Conservation (phyloP, 2,113 vertebrate genomes). For the Chiloscyllium plagiosum region DNA sequence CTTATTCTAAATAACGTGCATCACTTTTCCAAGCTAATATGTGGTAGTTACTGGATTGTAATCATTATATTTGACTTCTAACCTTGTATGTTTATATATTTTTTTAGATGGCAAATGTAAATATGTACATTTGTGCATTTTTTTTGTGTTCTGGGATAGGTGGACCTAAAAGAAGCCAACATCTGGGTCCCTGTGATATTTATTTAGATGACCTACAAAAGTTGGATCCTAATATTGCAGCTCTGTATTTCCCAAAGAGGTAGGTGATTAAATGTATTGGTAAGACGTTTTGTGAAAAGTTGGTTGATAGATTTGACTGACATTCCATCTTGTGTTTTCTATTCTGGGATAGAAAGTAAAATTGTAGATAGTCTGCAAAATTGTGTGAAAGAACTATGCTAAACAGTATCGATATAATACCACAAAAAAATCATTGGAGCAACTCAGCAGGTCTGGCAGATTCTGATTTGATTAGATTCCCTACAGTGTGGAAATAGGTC, state of each 20-base stretch:
- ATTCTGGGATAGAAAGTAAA: too few relatives aligned
- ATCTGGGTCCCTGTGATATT: slow-evolving; percentile 66
- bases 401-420: too few relatives aligned
- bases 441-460: too few relatives aligned
- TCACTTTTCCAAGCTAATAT: neutral
- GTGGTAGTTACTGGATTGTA: neutral
- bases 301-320: neutral
- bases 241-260: slow-evolving; percentile 76
- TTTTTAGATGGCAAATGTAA: neutral
- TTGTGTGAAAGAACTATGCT: too few relatives aligned
- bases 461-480: too few relatives aligned
- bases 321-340: neutral
- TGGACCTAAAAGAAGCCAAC: slow-evolving; percentile 55
- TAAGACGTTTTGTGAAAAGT: neutral
- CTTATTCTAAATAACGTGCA: neutral
- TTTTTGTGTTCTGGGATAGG: slow-evolving; percentile 45
- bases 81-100: neutral
- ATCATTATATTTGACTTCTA: neutral
- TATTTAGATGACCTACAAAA: slow-evolving; percentile 70
- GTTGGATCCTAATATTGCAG: slow-evolving; percentile 63
- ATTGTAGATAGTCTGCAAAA: too few relatives aligned
- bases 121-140: neutral
- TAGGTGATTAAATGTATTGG: slow-evolving; percentile 44
- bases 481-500: too few relatives aligned
- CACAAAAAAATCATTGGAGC: too few relatives aligned